Evolutionary conservation across 1,140 invertebrate species (phyloP), one percentile per base, ranked within the genome.

Genomic region (Heliothis subflexa): DNA sequence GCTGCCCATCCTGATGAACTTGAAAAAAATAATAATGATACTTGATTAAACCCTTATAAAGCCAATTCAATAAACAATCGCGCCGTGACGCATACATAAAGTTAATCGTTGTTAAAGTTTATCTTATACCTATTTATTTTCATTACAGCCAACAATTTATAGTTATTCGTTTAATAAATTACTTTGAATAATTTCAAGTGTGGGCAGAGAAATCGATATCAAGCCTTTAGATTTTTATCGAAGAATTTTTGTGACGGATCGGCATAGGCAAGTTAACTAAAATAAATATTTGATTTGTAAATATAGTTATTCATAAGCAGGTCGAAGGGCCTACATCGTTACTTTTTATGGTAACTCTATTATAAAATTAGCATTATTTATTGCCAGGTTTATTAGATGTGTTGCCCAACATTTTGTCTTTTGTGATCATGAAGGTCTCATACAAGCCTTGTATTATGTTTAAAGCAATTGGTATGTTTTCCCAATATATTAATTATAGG

Each of bases 21-120:
- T 40, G 14, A 11, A 47, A 64, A 62, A 64, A 64, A 64, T 64
- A 64, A 47, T 18, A 40, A 33, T 72, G 40, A 52, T 72, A 3
- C 21, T n/a, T 14, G 40, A 70, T 70, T 52, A 70, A 50, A 18
- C 49, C 66, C 47, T 54, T 70, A 70, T 47, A 70, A 52, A 54
- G 66, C 18, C 28, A 70, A 70, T 70, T 70, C 66, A 54, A 70
- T 70, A 70, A 70, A 54, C 66, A 70, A 52, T 70, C 66, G 25
- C 49, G 12, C 18, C 47, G 66, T 54, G 66, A 54, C 66, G 52
- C 66, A 12, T 72, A 55, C 28, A 72, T 72, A 72, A 72, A 54
- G 68, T 16, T 55, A 71, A 71, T 71, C 7, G 50, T 25, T 52
- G 21, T 71, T 33, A 71, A 54, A 52, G 68, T 52, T 28, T n/a